Evolutionary conservation across 2,888 invertebrate genomes (phyloP), one percentile per base, ranked within the genome.

Genomic region (Lochmaea crataegi): DNA sequence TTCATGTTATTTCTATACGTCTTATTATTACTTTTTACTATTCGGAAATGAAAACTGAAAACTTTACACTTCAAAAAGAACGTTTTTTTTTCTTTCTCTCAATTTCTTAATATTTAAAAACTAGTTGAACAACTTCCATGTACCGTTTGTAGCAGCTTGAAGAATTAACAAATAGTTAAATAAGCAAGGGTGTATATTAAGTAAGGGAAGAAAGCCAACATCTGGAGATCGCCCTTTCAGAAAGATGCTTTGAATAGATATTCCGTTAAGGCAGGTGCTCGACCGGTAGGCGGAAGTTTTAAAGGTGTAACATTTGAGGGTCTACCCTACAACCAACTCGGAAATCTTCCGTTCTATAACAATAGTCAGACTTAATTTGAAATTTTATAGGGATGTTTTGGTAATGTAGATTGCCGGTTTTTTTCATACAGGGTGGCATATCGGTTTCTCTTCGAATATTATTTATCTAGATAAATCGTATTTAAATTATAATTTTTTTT

Each of bases 231-330:
- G 61, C 16, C 42, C 42, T 42, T 63, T 63, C 16, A 18, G 11
- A 42, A 63, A 18, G 61, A 63, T 42, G 61, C 18, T 41, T 63
- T 41, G 38, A 41, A 41, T 63, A 38, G 61, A 63, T 38, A 63
- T 63, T 63, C 61, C 61, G 61, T 63, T 63, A 42, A 42, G 18
- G 61, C 61, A 63, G 61, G 61, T 63, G 61, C 61, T 32, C 32
- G 61, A 42, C 16, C 61, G 61, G 61, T 63, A 42, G 61, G 61
- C 61, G 61, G 61, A 63, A 63, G 42, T 63, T 63, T 63, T 63
- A 63, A 32, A 63, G 42, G 42, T 63, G 61, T 42, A 63, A 63
- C 61, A 63, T 42, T 42, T 18, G 53, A 53, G 53, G 53, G 53
- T 18, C 16, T 53, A 53, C 53, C 12, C 11, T 14, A 18, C n/a